Evolutionary conservation across 2,888 invertebrate genomes (phyloP).

Genomic region (Drosophila bunnanda): DNA sequence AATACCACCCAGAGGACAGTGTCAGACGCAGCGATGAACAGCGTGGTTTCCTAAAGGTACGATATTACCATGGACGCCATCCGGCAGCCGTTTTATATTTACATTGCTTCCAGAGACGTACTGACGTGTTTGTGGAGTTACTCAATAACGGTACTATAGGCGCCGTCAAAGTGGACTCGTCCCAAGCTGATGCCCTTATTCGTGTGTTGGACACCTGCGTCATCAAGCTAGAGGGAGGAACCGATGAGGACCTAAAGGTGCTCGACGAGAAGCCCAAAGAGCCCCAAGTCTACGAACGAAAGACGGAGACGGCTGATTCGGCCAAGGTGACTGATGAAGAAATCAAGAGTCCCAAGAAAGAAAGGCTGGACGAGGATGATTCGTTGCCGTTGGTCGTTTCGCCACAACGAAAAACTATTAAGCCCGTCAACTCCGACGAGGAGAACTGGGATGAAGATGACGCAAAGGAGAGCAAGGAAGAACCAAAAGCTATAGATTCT

Average conservation of each 20-base stretch:
- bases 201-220: constrained; percentile 97
- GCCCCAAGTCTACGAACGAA: constrained; percentile 68
- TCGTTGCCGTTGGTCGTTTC: constrained; percentile 71
- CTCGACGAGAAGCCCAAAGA: constrained; percentile 89
- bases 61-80: constrained; percentile 13
- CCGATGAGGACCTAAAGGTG: constrained; percentile 93
- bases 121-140: constrained; percentile 94
- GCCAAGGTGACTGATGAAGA: constrained; percentile 57
- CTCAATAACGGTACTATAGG: constrained; percentile 90
- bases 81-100: neutral
- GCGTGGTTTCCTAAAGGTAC: constrained; percentile 91
- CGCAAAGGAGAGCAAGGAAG: constrained; percentile 52
- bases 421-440: constrained; percentile 70
- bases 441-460: constrained; percentile 80
- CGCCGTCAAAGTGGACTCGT: constrained; percentile 92
- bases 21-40: constrained; percentile 95
- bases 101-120: constrained; percentile 88
- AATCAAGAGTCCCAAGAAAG: constrained; percentile 75
- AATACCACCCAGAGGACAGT: constrained; percentile 99
- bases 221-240: constrained; percentile 97
- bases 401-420: constrained; percentile 59
- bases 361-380: constrained; percentile 53
- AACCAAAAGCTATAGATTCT: constrained; percentile 18
- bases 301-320: constrained; percentile 57
- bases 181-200: constrained; percentile 92